Conservation (phyloP, 2,113 vertebrate genomes). For the Melanotaenia duboulayi region DNA sequence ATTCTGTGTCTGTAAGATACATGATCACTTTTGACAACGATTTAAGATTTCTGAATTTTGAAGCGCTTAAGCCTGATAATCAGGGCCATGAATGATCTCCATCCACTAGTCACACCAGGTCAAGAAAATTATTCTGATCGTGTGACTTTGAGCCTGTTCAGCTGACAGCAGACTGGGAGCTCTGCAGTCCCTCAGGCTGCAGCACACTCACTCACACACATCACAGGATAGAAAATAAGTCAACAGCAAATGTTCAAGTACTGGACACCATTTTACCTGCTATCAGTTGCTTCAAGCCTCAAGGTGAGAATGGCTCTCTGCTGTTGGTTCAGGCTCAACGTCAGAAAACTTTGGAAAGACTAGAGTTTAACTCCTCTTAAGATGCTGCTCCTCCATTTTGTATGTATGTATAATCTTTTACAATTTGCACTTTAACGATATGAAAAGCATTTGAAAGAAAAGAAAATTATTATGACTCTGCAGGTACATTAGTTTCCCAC, state of each 20-base stretch:
- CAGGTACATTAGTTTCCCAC: background rate
- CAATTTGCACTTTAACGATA: too few relatives aligned
- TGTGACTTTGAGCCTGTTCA: slow-evolving; percentile 19
- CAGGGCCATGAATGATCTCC: background rate
- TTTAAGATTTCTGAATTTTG: background rate
- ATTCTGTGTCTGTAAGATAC: too few relatives aligned
- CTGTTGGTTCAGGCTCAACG: background rate
- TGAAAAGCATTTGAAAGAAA: background rate
- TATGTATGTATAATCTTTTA: too few relatives aligned
- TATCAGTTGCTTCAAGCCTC: background rate
- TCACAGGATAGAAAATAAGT: background rate
- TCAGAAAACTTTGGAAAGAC: slow-evolving; percentile 3
- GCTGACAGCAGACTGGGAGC: background rate
- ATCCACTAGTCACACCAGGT: fast-evolving
- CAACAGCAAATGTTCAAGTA: background rate
- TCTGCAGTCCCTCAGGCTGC: slow-evolving; percentile 7
- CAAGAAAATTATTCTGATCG: background rate
- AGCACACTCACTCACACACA: background rate
- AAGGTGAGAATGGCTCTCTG: background rate
- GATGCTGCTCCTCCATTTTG: background rate
- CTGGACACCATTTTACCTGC: background rate
- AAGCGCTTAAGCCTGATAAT: slow-evolving; percentile 1
- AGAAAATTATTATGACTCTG: background rate
- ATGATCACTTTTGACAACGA: too few relatives aligned
- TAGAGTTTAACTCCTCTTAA: background rate